Percentiles rank a stretch among this genome's conserved stretches.
These are phyloP conservation scores for Diloba caeruleocephala DNA, from an alignment of 2,888 invertebrate species.

Conservation along the genomic window DNA sequence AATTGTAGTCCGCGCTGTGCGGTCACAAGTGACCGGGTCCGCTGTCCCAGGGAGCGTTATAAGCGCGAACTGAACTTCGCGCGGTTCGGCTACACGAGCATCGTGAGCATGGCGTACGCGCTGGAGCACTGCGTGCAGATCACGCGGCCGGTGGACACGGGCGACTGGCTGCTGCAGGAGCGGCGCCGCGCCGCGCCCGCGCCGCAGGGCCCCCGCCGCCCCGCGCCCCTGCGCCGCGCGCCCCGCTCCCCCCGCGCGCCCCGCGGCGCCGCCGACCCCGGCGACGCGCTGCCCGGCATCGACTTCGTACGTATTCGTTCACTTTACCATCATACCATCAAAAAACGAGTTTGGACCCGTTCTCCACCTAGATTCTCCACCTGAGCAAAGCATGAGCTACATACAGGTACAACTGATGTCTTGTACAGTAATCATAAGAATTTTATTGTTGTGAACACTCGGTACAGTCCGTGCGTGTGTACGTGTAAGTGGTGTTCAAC, in stretches of 20 bases:
- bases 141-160: slow-evolving; percentile 51
- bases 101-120: slow-evolving; percentile 67
- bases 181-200: slow-evolving; percentile 23
- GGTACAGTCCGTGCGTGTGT: too few species aligned
- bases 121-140: slow-evolving; percentile 59
- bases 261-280: slow-evolving; percentile 55
- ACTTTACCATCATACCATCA: too few species aligned
- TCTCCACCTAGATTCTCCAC: too few species aligned
- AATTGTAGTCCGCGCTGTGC: neutral
- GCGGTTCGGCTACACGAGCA: slow-evolving; percentile 72
- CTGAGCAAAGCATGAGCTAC: too few species aligned
- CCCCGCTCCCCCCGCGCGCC: slow-evolving; percentile 18
- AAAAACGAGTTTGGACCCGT: too few species aligned
- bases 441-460: too few species aligned
- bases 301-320: slow-evolving; percentile 71
- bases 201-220: slow-evolving; percentile 15
- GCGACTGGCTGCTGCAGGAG: slow-evolving; percentile 61
- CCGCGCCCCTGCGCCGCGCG: slow-evolving; percentile 22
- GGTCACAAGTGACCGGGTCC: slow-evolving; percentile 2
- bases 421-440: too few species aligned
- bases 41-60: slow-evolving; percentile 65
- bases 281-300: slow-evolving; percentile 75
- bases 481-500: too few species aligned
- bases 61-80: slow-evolving; percentile 71
- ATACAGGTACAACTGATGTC: too few species aligned